Conservation (phyloP, 2,888 invertebrate genomes). For the Acrobasis consociella region DNA sequence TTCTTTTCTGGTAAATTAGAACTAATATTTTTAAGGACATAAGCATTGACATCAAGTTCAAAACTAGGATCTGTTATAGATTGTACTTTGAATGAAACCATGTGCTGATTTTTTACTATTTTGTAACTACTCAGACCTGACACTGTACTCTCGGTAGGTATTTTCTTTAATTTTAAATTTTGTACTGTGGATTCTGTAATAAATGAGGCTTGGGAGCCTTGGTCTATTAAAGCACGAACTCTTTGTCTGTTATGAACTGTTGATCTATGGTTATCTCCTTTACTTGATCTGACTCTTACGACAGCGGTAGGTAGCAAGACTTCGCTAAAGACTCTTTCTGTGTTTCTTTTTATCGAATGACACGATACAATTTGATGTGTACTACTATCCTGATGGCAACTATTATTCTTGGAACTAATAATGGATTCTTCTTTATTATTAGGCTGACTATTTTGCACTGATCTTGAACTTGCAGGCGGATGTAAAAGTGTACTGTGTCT, state of each 20-base stretch:
- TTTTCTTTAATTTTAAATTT: constrained; percentile 24
- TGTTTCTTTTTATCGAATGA: not conserved
- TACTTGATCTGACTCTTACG: constrained; percentile 24
- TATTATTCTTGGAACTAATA: not conserved
- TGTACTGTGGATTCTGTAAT: constrained; percentile 30
- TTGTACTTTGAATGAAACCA: constrained; percentile 29
- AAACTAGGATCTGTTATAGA: constrained; percentile 28
- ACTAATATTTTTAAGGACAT: constrained; percentile 17
- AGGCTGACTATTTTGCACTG: not conserved
- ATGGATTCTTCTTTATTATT: not conserved
- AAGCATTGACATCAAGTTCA: constrained; percentile 17
- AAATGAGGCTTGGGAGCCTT: constrained; percentile 31
- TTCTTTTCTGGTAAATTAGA: constrained; percentile 11
- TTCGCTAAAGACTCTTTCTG: not conserved
- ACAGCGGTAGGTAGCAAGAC: constrained; percentile 25
- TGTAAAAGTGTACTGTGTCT: constrained; percentile 23
- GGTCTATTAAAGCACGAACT: constrained; percentile 29
- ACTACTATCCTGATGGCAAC: no score
- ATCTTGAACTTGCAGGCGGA: not conserved
- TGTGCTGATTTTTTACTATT: not conserved
- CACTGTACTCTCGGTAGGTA: constrained; percentile 21
- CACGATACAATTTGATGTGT: not conserved
- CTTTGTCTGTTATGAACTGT: constrained; percentile 11
- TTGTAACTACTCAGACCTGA: constrained; percentile 27
- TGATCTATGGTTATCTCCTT: constrained; percentile 13